These are phyloP conservation scores for Rissa tridactyla DNA, from an alignment of 2,113 vertebrate genomes.

Conservation along the genomic window DNA sequence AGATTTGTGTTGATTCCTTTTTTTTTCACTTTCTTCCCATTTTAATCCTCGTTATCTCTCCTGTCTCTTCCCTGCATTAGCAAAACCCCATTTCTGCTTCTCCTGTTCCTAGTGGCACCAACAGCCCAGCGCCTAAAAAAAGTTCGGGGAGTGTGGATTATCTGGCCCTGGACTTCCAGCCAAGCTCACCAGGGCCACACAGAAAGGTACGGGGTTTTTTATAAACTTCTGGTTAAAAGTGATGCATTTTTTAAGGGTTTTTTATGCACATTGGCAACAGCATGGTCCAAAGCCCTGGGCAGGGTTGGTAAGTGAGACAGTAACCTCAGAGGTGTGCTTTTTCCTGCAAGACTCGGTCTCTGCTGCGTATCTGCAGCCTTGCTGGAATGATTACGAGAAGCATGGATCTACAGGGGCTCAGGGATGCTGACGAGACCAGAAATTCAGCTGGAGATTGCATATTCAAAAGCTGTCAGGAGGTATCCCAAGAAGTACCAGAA, in stretches of 20 bases:
- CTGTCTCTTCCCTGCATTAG: constrained; percentile 69
- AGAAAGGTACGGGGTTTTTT: constrained; percentile 81
- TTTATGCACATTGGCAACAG: neutral
- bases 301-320: neutral
- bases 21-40: neutral
- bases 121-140: constrained; percentile 94
- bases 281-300: neutral
- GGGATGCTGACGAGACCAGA: neutral
- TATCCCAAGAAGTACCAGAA: neutral
- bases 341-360: neutral
- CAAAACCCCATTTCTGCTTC: constrained; percentile 98
- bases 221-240: neutral
- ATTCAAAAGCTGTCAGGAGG: neutral
- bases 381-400: neutral
- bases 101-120: constrained; percentile 91
- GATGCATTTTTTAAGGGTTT: neutral
- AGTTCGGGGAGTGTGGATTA: constrained; percentile 92
- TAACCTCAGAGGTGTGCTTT: neutral
- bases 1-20: neutral
- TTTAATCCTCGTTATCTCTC: constrained; percentile 19
- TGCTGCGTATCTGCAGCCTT: neutral
- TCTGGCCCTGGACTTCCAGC: constrained; percentile 94
- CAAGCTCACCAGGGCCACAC: constrained; percentile 90
- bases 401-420: neutral
- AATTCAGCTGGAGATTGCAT: neutral